These are phyloP conservation scores for Liopterus haemorrhoidalis DNA, from an alignment of 2,888 invertebrate genomes.

Conservation along the genomic window DNA sequence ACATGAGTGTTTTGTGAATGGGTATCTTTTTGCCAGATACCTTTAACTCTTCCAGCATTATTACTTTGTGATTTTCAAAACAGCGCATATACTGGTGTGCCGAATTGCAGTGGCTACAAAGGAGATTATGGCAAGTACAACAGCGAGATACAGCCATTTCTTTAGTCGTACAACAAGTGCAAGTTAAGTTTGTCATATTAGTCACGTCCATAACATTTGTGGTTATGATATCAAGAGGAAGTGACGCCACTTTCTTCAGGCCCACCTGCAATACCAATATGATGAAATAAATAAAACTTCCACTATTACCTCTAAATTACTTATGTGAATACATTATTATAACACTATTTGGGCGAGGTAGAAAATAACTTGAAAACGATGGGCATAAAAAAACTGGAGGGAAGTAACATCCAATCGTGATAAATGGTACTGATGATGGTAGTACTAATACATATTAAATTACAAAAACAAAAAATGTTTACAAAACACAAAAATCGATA, in stretches of 20 bases:
- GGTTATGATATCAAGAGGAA: slow-evolving; percentile 81
- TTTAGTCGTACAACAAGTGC: slow-evolving; percentile 90
- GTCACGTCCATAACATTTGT: slow-evolving; percentile 80
- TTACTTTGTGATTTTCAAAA: slow-evolving; percentile 90
- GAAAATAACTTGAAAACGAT: no score
- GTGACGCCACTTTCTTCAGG: slow-evolving; percentile 67
- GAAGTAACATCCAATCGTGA: no score
- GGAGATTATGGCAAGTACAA: slow-evolving; percentile 88
- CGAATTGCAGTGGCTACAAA: slow-evolving; percentile 90
- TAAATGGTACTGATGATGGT: no score
- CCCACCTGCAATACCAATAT: slow-evolving; percentile 53
- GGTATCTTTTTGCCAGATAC: slow-evolving; percentile 70
- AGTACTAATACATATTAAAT: no score
- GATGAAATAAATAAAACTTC: slow-evolving; percentile 7
- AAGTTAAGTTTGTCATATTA: slow-evolving; percentile 60
- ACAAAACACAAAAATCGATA: no score
- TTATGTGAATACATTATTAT: no score
- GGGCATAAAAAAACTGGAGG: no score
- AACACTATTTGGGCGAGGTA: no score
- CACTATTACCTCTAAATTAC: slow-evolving; percentile 10
- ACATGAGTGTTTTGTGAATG: slow-evolving; percentile 85
- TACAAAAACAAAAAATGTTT: no score
- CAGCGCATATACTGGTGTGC: slow-evolving; percentile 96
- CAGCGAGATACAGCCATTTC: slow-evolving; percentile 91
- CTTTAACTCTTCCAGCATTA: slow-evolving; percentile 80